These are phyloP conservation scores for Eucidaris tribuloides DNA, from an alignment of 35 echinoderm and acorn worm species.

Conservation along the genomic window DNA sequence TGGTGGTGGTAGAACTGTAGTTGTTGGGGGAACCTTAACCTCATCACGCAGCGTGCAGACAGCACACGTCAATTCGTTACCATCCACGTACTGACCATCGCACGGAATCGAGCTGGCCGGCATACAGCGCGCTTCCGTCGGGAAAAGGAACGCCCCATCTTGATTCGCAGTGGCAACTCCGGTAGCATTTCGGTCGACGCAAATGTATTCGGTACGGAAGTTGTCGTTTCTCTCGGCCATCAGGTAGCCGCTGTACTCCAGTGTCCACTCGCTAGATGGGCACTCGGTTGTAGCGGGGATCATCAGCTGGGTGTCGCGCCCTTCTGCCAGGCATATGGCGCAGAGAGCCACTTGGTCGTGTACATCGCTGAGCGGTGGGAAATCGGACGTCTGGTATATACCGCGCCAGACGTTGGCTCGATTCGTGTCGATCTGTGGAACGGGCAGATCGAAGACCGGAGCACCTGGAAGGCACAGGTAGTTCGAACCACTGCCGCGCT, in stretches of 20 bases:
- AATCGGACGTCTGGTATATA: not conserved
- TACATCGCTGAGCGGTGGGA: not conserved
- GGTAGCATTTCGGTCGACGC: not conserved
- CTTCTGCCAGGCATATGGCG: not conserved
- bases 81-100: not conserved
- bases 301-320: slow-evolving; percentile 4
- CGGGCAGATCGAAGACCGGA: not conserved
- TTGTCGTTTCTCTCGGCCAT: not conserved
- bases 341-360: not conserved
- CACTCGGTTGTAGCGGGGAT: slow-evolving; percentile 23
- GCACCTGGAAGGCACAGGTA: not conserved
- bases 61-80: slow-evolving; percentile 1
- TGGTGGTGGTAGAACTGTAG: too few relatives aligned
- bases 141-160: not conserved
- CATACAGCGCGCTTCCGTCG: not conserved
- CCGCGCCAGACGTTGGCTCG: slow-evolving; percentile 4
- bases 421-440: not conserved
- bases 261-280: slow-evolving; percentile 28
- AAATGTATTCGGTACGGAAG: slow-evolving; percentile 10
- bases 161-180: not conserved
- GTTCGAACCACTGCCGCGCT: not conserved
- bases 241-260: slow-evolving; percentile 43
- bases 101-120: not conserved
- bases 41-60: too few relatives aligned
- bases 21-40: too few relatives aligned